phyloP scores from a whole-genome alignment of 2,113 vertebrate genomes.

The Paradoxurus hermaphroditus region DNA sequence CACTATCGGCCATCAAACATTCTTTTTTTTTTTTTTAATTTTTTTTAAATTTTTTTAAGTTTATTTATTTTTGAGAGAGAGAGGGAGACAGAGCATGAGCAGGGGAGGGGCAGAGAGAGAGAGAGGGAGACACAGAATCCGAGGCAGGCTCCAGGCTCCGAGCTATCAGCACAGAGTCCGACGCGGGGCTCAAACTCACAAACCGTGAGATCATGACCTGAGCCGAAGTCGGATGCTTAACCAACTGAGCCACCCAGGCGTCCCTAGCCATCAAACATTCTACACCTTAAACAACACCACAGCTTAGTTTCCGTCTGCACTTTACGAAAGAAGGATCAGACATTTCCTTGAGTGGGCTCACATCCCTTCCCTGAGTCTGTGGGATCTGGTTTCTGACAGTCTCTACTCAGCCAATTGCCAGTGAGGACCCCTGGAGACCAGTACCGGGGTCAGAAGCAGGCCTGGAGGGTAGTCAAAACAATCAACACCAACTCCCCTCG shows the following conservation, averaged over 20 bases:
- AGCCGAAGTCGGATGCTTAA: too few relatives aligned
- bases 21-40: too few relatives aligned
- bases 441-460: background rate
- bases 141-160: too few relatives aligned
- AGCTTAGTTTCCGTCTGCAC: slow-evolving; percentile 8
- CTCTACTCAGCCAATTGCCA: slow-evolving; percentile 14
- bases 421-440: background rate
- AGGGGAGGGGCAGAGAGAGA: too few relatives aligned
- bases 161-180: too few relatives aligned
- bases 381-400: slow-evolving; percentile 40
- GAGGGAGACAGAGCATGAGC: too few relatives aligned
- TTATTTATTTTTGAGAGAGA: too few relatives aligned
- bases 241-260: too few relatives aligned
- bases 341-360: background rate
- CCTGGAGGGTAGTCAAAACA: slow-evolving; percentile 1
- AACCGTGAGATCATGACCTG: too few relatives aligned
- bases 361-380: slow-evolving; percentile 1
- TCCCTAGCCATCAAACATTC: slow-evolving; percentile 40
- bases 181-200: too few relatives aligned
- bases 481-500: background rate
- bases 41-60: too few relatives aligned
- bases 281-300: slow-evolving; percentile 34
- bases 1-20: slow-evolving; percentile 46
- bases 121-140: too few relatives aligned
- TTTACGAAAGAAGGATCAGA: slow-evolving; percentile 10